A percentile compares a stretch with the other conserved stretches of the same genome.
Conservation (phyloP, 2,888 invertebrate genomes). For the Lacanobia oleracea region DNA sequence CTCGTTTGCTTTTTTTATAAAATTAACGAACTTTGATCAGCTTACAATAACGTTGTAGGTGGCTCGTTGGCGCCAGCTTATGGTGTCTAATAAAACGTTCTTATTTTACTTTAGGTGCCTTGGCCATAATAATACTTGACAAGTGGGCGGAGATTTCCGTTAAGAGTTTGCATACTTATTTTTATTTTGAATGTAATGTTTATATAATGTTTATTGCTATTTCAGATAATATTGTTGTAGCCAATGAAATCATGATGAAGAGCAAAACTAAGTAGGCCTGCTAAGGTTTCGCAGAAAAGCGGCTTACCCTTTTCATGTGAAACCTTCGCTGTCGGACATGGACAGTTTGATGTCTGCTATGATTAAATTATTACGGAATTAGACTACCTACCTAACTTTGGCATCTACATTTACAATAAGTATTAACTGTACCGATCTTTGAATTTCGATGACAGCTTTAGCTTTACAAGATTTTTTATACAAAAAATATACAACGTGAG, state of each 20-base stretch:
- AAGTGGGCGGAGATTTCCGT: slow-evolving; percentile 42
- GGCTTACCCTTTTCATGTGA: slow-evolving; percentile 44
- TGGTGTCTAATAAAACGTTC: neutral
- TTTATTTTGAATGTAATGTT: neutral
- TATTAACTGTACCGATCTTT: neutral
- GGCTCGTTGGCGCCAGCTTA: slow-evolving; percentile 48
- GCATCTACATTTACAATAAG: neutral
- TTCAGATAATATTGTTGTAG: neutral
- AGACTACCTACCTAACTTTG: neutral
- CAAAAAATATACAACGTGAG: neutral
- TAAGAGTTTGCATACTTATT: neutral
- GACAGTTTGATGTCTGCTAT: slow-evolving; percentile 16
- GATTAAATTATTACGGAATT: slow-evolving; percentile 24
- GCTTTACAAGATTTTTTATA: neutral
- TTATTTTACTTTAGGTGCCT: slow-evolving; percentile 12
- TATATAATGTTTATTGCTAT: neutral
- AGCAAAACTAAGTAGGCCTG: slow-evolving; percentile 28
- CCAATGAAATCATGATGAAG: slow-evolving; percentile 35
- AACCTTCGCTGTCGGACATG: slow-evolving; percentile 20
- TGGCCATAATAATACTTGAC: slow-evolving; percentile 8
- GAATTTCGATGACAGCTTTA: neutral
- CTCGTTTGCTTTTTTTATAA: slow-evolving; percentile 10
- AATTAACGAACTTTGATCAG: slow-evolving; percentile 21
- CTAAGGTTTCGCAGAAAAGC: slow-evolving; percentile 51
- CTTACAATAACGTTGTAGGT: slow-evolving; percentile 40